phyloP scores from a whole-genome alignment of 2,888 invertebrate species.

The Heliconius charithonia region DNA sequence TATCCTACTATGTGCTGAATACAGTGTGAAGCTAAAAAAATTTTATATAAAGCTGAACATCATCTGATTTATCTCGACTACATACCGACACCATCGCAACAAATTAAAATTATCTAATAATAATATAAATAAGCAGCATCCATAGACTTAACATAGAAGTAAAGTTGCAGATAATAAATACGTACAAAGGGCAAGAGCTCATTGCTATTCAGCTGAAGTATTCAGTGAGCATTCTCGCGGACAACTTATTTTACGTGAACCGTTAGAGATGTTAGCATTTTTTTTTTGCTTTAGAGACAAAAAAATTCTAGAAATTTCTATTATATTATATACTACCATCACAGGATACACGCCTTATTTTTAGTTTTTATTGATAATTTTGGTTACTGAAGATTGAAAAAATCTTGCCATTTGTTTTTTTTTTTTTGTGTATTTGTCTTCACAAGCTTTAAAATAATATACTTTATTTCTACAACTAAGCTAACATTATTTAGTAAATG shows the following conservation, averaged over 20 bases:
- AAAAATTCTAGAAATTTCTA: not conserved
- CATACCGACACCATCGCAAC: not conserved
- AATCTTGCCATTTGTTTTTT: not conserved
- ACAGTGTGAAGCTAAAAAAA: too few species aligned
- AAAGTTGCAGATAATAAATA: conserved; percentile 3
- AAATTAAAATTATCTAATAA: not conserved
- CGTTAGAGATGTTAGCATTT: conserved; percentile 7
- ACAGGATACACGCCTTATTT: not conserved
- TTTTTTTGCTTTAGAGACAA: not conserved
- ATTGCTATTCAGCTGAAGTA: conserved; percentile 15
- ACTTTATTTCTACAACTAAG: not conserved
- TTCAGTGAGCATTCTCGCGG: conserved; percentile 20
- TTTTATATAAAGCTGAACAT: too few species aligned
- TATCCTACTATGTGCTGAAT: too few species aligned
- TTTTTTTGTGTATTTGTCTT: too few species aligned
- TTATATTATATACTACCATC: not conserved
- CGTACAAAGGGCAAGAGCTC: conserved; percentile 11
- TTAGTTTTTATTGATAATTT: not conserved
- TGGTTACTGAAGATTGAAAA: not conserved
- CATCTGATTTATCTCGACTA: not conserved
- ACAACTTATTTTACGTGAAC: conserved; percentile 13
- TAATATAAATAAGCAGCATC: not conserved
- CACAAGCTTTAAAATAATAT: not conserved
- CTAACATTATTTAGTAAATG: not conserved
- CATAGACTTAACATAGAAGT: not conserved